Evolutionary conservation across 2,888 invertebrate genomes (phyloP).

Genomic region (Limnephilus marmoratus): DNA sequence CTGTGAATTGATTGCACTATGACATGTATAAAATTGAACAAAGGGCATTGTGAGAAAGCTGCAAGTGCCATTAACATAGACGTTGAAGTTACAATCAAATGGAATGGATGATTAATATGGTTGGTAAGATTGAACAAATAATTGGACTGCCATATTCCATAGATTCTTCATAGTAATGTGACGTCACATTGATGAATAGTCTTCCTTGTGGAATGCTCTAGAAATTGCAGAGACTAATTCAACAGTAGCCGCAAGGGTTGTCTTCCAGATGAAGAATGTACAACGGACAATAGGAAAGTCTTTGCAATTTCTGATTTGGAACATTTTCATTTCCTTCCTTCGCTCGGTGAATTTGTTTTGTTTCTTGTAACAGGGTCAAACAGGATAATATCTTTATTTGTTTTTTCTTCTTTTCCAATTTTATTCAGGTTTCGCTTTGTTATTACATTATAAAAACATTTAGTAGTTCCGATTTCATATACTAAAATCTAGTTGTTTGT

Average conservation of each 20-base stretch:
- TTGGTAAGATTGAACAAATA: constrained; percentile 28
- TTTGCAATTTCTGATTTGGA: not conserved
- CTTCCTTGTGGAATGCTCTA: constrained; percentile 21
- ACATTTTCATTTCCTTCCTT: not conserved
- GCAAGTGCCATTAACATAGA: not conserved
- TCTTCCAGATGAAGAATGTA: not conserved
- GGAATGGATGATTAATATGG: constrained; percentile 29
- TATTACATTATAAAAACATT: not conserved
- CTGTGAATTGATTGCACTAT: not conserved
- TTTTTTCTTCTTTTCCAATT: not conserved
- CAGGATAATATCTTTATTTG: not conserved
- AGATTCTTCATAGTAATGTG: not conserved
- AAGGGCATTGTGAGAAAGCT: not conserved
- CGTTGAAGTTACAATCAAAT: constrained; percentile 4
- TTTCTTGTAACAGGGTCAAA: not conserved
- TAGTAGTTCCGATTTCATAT: no score
- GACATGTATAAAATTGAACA: not conserved
- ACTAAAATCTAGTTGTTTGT: no score
- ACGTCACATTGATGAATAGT: constrained; percentile 19
- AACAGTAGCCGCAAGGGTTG: constrained; percentile 11
- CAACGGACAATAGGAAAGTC: not conserved
- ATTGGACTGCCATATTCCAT: constrained; percentile 7
- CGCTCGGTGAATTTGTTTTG: not conserved
- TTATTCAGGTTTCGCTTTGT: not conserved
- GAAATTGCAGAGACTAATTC: constrained; percentile 26